Percentiles rank a stretch among this genome's conserved stretches.
These are phyloP conservation scores for Polypedilum pembai DNA, from an alignment of 1,140 invertebrate species.

Conservation along the genomic window DNA sequence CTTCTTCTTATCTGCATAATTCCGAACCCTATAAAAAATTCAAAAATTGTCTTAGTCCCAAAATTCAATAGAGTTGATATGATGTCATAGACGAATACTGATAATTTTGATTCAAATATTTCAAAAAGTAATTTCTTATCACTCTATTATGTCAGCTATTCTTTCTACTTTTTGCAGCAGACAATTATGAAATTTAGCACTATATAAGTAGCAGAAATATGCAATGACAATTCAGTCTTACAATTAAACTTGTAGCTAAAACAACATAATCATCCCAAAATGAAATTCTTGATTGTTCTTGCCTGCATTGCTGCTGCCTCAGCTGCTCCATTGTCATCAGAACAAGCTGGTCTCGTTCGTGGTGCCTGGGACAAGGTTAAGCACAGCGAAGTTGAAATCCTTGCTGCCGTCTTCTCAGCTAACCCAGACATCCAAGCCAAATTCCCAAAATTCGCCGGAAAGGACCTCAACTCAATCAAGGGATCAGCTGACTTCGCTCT, in stretches of 20 bases:
- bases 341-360: background rate
- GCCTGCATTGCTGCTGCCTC: background rate
- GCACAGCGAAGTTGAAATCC: background rate
- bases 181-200: no score
- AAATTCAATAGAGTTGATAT: no score
- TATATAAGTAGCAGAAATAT: background rate
- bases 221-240: no score
- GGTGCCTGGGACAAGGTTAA: background rate
- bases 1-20: no score
- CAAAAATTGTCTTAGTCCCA: no score
- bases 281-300: constrained; percentile 4
- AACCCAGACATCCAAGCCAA: background rate
- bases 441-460: background rate
- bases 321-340: no score
- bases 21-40: no score
- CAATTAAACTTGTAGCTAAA: background rate
- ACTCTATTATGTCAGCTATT: no score
- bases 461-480: background rate
- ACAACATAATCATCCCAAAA: background rate
- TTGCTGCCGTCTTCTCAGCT: background rate
- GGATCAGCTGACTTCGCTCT: background rate
- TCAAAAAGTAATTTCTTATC: no score
- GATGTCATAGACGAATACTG: no score
- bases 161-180: no score
- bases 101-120: no score